Conservation (phyloP, 2,888 invertebrate genomes). For the Lycocerus yunnanus region DNA sequence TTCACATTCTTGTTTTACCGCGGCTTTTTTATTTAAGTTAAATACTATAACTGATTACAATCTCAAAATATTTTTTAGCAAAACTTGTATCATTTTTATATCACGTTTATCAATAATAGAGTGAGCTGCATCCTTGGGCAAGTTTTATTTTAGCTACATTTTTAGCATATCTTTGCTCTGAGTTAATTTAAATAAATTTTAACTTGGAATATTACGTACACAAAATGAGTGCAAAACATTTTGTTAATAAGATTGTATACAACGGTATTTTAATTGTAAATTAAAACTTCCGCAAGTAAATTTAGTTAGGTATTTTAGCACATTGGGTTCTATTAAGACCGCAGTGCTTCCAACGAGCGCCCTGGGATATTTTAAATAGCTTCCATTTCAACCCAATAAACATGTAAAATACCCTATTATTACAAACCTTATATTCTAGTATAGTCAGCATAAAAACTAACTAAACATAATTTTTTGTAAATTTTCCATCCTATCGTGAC, state of each 20-base stretch:
- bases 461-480: neutral
- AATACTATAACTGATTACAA: too few relatives aligned
- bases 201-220: neutral
- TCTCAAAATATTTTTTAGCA: too few relatives aligned
- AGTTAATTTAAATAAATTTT: neutral
- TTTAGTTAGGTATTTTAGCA: slow-evolving; percentile 45
- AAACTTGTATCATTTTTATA: too few relatives aligned
- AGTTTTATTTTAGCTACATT: neutral
- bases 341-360: slow-evolving; percentile 41
- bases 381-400: slow-evolving; percentile 58
- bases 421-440: slow-evolving; percentile 36
- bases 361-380: slow-evolving; percentile 57
- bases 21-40: too few relatives aligned
- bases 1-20: too few relatives aligned
- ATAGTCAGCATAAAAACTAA: slow-evolving; percentile 5
- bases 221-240: slow-evolving; percentile 40
- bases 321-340: slow-evolving; percentile 39
- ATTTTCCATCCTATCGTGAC: neutral
- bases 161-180: neutral
- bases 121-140: neutral
- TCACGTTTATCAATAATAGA: too few relatives aligned
- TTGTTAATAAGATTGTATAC: slow-evolving; percentile 48
- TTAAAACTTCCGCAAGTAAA: slow-evolving; percentile 51
- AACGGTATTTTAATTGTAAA: slow-evolving; percentile 56
- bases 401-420: slow-evolving; percentile 59